Base-by-base conservation (phyloP, 2,797 vertebrate genomes). In the Cirrhinus mrigala region DNA sequence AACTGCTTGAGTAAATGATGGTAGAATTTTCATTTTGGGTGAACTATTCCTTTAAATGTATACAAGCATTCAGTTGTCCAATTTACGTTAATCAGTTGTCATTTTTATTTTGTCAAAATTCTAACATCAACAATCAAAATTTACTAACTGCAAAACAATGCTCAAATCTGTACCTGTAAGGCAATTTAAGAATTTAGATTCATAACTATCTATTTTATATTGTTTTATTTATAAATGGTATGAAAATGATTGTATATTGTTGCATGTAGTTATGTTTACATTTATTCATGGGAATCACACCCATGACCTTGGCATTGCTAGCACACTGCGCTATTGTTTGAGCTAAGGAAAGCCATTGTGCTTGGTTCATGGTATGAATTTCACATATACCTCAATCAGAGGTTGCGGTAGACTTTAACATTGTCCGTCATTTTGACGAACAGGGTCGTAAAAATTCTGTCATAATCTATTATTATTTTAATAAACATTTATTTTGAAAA, bases 231-330 rank as follows among this genome's bases (percentile, higher is more conserved):
- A 12, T 29, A 76, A 56, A n/a, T 56, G 1, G 1, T 76, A 56
- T 76, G 10, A 56, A 37, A 16, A n/a, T 5, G 11, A 37, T 68
- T 66, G 48, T 83, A 84, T 27, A 24, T 62, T 54, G 5, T 33
- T 81, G 52, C 56, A 56, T 52, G 76, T 50, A 29, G n/a, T 20
- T n/a, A 58, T 40, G 71, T 69, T 64, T 29, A 64, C 27, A 29
- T 64, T 15, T 29, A 29, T 40, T 40, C 7, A 8, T 44, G 40
- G 40, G 24, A 16, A 64, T 64, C 14, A 64, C 15, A 27, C 24
- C 58, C 2, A 64, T 29, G 24, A 6, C 60, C 15, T 3, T 64
- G 27, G 27, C 2, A 0, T 29, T 64, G 24, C 60, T 64, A 64
- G 60, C 1, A 6, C 6, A 64, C 24, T 64, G 60, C 24, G 29